phyloP scores from a whole-genome alignment of 1,140 invertebrate species.

The Polypedilum pembai region DNA sequence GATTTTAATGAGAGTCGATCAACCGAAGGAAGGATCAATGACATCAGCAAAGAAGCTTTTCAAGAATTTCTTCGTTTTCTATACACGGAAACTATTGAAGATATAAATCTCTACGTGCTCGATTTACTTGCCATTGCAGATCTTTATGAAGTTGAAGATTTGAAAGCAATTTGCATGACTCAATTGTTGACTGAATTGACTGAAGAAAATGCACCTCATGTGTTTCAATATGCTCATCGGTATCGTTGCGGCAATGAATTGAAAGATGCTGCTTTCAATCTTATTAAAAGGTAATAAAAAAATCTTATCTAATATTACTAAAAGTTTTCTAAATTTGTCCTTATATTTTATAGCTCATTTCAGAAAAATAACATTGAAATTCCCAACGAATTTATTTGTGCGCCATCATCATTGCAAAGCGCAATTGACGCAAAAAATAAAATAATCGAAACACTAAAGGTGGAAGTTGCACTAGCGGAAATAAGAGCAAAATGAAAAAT shows the following conservation, averaged over 20 bases:
- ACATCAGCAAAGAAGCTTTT: neutral
- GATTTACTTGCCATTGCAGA: neutral
- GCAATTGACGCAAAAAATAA: neutral
- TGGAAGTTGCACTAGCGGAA: neutral
- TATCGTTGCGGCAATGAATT: neutral
- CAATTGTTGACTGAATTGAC: neutral
- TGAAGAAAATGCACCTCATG: neutral
- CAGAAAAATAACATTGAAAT: slow-evolving; percentile 6
- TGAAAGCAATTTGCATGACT: neutral
- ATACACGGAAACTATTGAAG: neutral
- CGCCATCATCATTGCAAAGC: neutral
- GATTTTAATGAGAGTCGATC: neutral
- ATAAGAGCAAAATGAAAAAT: neutral
- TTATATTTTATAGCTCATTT: neutral
- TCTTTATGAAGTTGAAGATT: neutral
- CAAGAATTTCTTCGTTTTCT: neutral
- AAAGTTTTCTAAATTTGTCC: neutral
- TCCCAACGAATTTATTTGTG: neutral
- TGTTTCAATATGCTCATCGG: slow-evolving; percentile 14
- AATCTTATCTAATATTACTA: neutral
- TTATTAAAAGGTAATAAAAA: neutral
- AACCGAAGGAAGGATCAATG: neutral
- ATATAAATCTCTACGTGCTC: neutral
- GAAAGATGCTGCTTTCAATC: neutral
- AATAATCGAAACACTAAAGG: neutral